A percentile compares a stretch with the other conserved stretches of the same genome.
Evolutionary conservation across 2,888 invertebrate species (phyloP).

Genomic region (Lithophane semibrunnea): DNA sequence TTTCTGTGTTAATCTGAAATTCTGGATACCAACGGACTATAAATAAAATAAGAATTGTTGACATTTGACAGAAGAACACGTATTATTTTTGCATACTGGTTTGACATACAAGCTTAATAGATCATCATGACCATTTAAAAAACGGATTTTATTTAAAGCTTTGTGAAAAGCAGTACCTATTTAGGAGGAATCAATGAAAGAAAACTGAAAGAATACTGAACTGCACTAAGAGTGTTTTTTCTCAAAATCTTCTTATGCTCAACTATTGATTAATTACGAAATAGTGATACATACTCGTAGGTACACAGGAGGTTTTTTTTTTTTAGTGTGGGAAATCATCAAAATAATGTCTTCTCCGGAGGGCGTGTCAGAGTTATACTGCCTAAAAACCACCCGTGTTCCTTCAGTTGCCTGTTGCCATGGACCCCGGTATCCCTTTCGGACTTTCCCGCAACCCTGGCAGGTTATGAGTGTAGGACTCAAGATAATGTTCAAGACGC

Average conservation of each 20-base stretch:
- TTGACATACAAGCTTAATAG: not conserved
- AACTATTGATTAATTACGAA: slow-evolving; percentile 5
- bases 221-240: not conserved
- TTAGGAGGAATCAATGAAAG: not conserved
- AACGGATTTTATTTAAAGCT: not conserved
- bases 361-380: too few relatives aligned
- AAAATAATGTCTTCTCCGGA: too few relatives aligned
- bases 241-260: not conserved
- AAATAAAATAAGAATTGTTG: not conserved
- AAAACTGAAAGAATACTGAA: slow-evolving; percentile 1
- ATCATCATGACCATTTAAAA: not conserved
- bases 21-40: slow-evolving; percentile 15
- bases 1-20: slow-evolving; percentile 51
- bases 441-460: too few relatives aligned
- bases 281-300: not conserved
- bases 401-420: too few relatives aligned
- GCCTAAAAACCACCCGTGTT: too few relatives aligned
- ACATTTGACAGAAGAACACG: not conserved
- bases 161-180: not conserved
- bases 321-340: too few relatives aligned
- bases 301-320: not conserved
- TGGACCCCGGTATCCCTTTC: too few relatives aligned
- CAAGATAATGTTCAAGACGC: not conserved
- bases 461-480: not conserved
- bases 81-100: not conserved